phyloP scores from a whole-genome alignment of 1,140 invertebrate species.

The Drosophila baimaii region DNA sequence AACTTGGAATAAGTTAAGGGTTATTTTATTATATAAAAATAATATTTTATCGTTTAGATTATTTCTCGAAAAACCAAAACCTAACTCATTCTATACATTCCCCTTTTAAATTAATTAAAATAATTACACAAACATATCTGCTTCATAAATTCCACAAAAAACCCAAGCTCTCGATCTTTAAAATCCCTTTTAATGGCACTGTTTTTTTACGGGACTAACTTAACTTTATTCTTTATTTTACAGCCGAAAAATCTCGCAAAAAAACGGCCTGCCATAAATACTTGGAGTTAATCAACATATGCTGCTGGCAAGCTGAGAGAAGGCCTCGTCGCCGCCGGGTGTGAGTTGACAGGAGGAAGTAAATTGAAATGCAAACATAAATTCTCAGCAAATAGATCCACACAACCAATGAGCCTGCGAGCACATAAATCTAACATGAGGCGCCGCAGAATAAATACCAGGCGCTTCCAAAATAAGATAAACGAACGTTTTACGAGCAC shows the following conservation, averaged over 20 bases:
- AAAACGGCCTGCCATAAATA: constrained; percentile 37
- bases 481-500: constrained; percentile 71
- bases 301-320: no score
- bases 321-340: no score
- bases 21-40: background rate
- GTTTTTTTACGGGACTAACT: background rate
- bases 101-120: background rate
- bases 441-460: constrained; percentile 48
- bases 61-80: background rate
- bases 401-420: constrained; percentile 12
- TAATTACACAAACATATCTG: background rate
- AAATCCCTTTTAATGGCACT: background rate
- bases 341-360: constrained; percentile 15
- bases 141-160: background rate
- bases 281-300: constrained; percentile 66
- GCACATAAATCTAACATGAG: constrained; percentile 64
- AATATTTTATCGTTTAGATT: background rate
- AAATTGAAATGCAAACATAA: constrained; percentile 71
- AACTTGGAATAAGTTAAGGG: background rate
- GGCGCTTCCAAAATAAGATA: constrained; percentile 45
- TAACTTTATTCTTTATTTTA: constrained; percentile 2
- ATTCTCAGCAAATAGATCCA: constrained; percentile 33
- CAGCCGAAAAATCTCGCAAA: constrained; percentile 21
- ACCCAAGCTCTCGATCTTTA: background rate
- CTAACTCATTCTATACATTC: no score